Conservation (phyloP, 2,797 vertebrate genomes). For the Myotis planiceps region DNA sequence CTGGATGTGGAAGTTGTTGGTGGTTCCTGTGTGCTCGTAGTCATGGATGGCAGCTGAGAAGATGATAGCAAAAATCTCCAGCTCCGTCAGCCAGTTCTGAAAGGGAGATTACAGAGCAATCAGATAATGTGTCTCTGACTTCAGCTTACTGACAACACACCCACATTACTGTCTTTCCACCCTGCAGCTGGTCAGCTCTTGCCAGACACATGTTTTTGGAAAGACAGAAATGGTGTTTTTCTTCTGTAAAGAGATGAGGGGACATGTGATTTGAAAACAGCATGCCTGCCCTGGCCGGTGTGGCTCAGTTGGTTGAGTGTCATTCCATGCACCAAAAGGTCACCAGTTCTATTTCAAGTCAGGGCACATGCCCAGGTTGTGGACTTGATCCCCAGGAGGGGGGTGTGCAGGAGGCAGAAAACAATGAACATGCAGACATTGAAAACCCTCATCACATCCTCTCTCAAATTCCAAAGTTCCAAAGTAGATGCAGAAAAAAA, state of each 20-base stretch:
- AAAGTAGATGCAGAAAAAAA: background rate
- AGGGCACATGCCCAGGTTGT: background rate
- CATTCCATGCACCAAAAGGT: background rate
- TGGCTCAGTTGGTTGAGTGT: background rate
- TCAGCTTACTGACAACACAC: conserved; percentile 35
- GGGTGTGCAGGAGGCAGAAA: background rate
- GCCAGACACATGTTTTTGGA: conserved; percentile 45
- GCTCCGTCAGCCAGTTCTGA: conserved; percentile 96
- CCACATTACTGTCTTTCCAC: background rate
- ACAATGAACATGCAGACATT: background rate
- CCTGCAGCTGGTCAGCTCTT: conserved; percentile 54
- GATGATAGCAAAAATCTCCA: conserved; percentile 97
- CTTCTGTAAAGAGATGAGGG: background rate
- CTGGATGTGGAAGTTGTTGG: conserved; percentile 98
- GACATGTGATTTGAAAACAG: background rate
- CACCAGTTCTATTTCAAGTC: background rate
- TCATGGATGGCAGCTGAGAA: conserved; percentile 97
- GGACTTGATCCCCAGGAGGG: background rate
- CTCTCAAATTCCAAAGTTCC: background rate
- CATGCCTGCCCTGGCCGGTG: background rate
- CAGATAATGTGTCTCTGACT: conserved; percentile 55
- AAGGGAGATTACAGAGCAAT: conserved; percentile 79
- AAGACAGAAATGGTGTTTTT: background rate
- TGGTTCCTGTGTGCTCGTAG: conserved; percentile 97
- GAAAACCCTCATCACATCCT: background rate